A percentile compares a stretch with the other conserved stretches of the same genome.
These are phyloP conservation scores for Albula glossodonta DNA, from an alignment of 2,113 vertebrate genomes.

Conservation along the genomic window DNA sequence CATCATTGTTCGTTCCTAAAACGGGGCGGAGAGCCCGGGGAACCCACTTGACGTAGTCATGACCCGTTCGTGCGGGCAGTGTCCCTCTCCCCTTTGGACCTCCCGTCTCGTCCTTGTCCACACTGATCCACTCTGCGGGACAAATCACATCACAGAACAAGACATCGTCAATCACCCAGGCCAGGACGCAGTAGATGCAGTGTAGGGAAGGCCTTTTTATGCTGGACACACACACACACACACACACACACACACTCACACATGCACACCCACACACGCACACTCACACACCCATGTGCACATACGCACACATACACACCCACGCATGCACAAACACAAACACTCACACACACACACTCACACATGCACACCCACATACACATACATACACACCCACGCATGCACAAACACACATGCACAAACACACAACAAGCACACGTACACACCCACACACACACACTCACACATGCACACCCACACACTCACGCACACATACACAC, in stretches of 20 bases:
- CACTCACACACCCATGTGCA: not conserved
- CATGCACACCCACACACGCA: not conserved
- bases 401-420: not conserved
- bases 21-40: not conserved
- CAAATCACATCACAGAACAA: not conserved
- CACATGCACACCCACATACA: not conserved
- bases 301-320: not conserved
- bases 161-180: not conserved
- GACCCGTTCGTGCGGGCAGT: slow-evolving; percentile 65
- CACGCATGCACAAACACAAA: not conserved
- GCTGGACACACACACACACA: not conserved
- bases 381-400: not conserved
- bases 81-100: slow-evolving; percentile 78
- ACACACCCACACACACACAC: not conserved
- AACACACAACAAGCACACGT: too few species aligned
- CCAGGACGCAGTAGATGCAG: not conserved
- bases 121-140: slow-evolving; percentile 89
- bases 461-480: not conserved
- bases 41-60: slow-evolving; percentile 80
- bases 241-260: not conserved
- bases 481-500: not conserved
- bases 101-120: slow-evolving; percentile 89
- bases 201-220: not conserved
- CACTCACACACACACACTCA: too few species aligned
- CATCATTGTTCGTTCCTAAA: not conserved